Conservation (phyloP, 2,888 invertebrate species). For the Limulus polyphemus region DNA sequence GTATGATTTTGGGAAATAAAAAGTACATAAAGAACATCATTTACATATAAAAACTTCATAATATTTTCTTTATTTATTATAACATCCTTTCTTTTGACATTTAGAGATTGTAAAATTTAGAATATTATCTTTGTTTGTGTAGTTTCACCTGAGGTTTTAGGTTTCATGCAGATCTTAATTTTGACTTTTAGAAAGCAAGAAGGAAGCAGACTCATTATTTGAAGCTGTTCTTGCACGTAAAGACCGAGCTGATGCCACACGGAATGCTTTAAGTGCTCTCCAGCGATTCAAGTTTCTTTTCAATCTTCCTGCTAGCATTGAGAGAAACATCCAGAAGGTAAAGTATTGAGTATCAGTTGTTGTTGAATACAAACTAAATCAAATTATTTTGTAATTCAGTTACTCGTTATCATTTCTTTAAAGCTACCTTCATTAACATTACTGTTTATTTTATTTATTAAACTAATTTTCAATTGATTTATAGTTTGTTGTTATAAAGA, state of each 20-base stretch:
- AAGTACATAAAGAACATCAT: background rate
- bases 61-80: background rate
- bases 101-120: background rate
- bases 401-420: background rate
- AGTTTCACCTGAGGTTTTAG: no score
- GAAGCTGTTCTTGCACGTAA: slow-evolving; percentile 81
- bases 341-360: slow-evolving; percentile 1
- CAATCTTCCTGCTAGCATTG: slow-evolving; percentile 85
- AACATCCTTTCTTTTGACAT: background rate
- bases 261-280: slow-evolving; percentile 83
- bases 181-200: slow-evolving; percentile 58
- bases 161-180: no score
- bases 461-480: no score
- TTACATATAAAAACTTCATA: background rate
- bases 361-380: background rate
- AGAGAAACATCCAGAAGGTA: slow-evolving; percentile 71
- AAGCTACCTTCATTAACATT: background rate
- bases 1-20: no score
- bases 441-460: no score
- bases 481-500: no score
- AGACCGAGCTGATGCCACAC: slow-evolving; percentile 88
- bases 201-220: slow-evolving; percentile 80
- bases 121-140: background rate
- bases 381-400: background rate
- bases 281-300: slow-evolving; percentile 90